These are phyloP conservation scores for Zenarchopterus dispar DNA, from an alignment of 2,797 vertebrate species.

Conservation along the genomic window DNA sequence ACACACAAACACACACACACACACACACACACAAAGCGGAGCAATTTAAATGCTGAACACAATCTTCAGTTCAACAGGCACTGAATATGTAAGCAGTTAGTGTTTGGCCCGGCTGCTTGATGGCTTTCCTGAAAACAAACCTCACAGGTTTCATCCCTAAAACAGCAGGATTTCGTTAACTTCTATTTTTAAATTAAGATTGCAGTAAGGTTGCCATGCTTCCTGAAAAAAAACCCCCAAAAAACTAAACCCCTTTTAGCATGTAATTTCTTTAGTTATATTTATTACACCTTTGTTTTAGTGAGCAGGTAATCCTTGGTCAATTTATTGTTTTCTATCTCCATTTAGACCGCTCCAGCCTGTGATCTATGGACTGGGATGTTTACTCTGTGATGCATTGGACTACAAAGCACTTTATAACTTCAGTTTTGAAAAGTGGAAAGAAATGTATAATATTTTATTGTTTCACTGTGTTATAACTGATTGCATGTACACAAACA, in stretches of 20 bases:
- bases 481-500: background rate
- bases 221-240: too few species aligned
- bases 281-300: background rate
- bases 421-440: too few species aligned
- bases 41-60: constrained; percentile 60
- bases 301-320: background rate
- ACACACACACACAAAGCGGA: constrained; percentile 34
- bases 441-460: too few species aligned
- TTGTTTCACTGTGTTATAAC: background rate
- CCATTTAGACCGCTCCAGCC: background rate
- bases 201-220: background rate
- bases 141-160: constrained; percentile 18
- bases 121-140: constrained; percentile 26
- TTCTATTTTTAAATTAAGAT: constrained; percentile 3
- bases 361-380: constrained; percentile 5
- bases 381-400: background rate
- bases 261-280: background rate
- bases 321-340: background rate
- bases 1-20: constrained; percentile 23
- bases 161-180: constrained; percentile 6
- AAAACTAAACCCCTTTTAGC: background rate
- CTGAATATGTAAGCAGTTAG: constrained; percentile 28
- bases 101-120: constrained; percentile 41
- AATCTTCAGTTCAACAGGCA: constrained; percentile 44
- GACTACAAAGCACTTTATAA: too few species aligned